These are phyloP conservation scores for Falco naumanni DNA, from an alignment of 2,797 vertebrate genomes.

Conservation along the genomic window DNA sequence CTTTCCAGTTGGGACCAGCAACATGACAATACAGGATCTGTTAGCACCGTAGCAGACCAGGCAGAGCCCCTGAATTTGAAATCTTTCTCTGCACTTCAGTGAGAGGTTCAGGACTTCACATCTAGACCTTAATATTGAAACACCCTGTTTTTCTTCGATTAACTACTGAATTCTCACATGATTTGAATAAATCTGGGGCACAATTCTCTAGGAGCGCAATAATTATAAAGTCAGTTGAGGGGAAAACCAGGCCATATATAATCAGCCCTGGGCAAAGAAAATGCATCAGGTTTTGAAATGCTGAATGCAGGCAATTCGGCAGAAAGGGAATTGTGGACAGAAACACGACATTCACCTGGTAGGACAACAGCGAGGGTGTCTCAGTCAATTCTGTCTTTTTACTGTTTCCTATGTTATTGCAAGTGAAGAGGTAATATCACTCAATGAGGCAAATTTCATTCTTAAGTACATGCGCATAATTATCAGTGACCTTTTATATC, in stretches of 20 bases:
- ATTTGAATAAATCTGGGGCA: background rate
- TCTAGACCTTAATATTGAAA: background rate
- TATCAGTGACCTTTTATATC: slow-evolving; percentile 43
- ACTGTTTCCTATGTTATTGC: background rate
- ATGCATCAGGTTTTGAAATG: background rate
- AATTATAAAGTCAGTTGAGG: background rate
- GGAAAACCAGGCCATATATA: background rate
- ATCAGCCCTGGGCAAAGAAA: slow-evolving; percentile 25
- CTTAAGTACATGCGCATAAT: slow-evolving; percentile 17
- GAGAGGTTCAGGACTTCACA: background rate
- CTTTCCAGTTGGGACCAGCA: background rate
- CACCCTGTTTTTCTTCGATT: background rate
- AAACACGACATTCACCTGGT: background rate
- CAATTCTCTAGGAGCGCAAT: background rate
- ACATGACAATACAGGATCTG: background rate
- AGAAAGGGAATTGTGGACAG: background rate
- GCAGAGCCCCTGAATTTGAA: background rate
- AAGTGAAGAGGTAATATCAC: background rate
- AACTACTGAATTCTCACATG: background rate
- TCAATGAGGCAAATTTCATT: slow-evolving; percentile 1
- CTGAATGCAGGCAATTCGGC: background rate
- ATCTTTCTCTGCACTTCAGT: background rate
- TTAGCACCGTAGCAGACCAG: background rate
- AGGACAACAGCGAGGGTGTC: background rate
- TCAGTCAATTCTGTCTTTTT: background rate